Evolutionary conservation across 2,888 invertebrate genomes (phyloP).

Genomic region (Polydrusus tereticollis): DNA sequence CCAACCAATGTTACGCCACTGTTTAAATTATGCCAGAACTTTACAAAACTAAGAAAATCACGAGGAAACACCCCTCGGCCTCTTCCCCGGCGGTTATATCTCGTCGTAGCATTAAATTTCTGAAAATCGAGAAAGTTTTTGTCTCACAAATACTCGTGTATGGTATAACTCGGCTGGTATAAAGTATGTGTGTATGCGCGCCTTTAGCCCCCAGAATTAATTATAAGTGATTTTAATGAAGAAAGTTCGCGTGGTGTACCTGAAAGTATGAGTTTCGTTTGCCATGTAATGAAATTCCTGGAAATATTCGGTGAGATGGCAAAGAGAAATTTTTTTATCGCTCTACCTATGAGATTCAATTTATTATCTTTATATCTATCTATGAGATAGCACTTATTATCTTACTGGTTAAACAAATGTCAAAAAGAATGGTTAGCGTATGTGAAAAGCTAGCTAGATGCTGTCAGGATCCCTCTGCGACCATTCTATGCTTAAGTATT

Average conservation of each 20-base stretch:
- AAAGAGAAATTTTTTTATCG: neutral
- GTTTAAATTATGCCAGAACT: conserved; percentile 5
- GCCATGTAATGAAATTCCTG: neutral
- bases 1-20: conserved; percentile 1
- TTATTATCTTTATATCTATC: too few relatives aligned
- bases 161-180: neutral
- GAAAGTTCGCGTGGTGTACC: conserved; percentile 21
- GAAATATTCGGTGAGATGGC: neutral
- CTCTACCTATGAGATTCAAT: too few relatives aligned
- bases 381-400: too few relatives aligned
- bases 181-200: conserved; percentile 4
- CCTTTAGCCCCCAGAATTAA: conserved; percentile 23
- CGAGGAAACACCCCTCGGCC: conserved; percentile 1
- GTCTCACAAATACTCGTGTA: conserved; percentile 10
- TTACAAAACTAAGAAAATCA: conserved; percentile 15
- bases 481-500: too few relatives aligned
- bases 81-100: conserved; percentile 11
- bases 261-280: conserved; percentile 5
- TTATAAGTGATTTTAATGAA: conserved; percentile 26
- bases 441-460: too few relatives aligned
- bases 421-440: too few relatives aligned
- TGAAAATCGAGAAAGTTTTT: conserved; percentile 35
- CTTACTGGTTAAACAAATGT: too few relatives aligned
- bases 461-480: too few relatives aligned
- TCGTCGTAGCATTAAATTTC: conserved; percentile 33